Percentiles rank a stretch among this genome's conserved stretches.
Evolutionary conservation across 2,888 invertebrate genomes (phyloP).

Genomic region (Lasioglossum oenotherae): DNA sequence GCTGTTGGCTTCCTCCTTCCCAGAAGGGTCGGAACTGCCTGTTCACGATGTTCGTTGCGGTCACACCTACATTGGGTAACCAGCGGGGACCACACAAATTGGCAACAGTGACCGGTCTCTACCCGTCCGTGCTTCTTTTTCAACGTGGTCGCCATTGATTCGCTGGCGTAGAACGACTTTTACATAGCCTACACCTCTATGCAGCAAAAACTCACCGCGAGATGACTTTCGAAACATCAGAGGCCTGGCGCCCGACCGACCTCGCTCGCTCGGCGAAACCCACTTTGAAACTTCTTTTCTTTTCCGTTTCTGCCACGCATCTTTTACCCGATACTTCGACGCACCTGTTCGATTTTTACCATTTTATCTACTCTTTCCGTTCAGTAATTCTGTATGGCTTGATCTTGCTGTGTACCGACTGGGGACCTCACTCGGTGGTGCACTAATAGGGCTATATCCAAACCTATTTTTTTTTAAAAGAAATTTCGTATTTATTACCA

Average conservation of each 20-base stretch:
- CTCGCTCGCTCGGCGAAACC: slow-evolving; percentile 46
- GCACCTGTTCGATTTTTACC: slow-evolving; percentile 25
- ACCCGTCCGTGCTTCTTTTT: slow-evolving; percentile 55
- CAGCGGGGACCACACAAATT: slow-evolving; percentile 70
- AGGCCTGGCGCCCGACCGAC: slow-evolving; percentile 74
- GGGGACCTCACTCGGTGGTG: background rate
- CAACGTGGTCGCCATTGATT: slow-evolving; percentile 32
- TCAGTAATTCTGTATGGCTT: background rate
- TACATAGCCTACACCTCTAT: slow-evolving; percentile 75
- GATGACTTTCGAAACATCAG: slow-evolving; percentile 79
- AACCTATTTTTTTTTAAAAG: too few species aligned
- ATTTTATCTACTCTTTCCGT: background rate
- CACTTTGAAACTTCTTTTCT: background rate
- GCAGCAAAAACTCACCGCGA: slow-evolving; percentile 71
- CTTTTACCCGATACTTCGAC: slow-evolving; percentile 21
- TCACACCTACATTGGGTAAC: slow-evolving; percentile 74
- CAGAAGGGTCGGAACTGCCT: slow-evolving; percentile 76
- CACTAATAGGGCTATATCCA: too few species aligned
- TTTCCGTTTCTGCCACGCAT: background rate
- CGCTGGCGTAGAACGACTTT: slow-evolving; percentile 71
- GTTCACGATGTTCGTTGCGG: slow-evolving; percentile 78
- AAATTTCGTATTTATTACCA: too few species aligned
- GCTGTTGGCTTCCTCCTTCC: slow-evolving; percentile 68
- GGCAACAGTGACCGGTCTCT: slow-evolving; percentile 49
- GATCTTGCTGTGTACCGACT: background rate